Percentiles rank a stretch among this genome's conserved stretches.
Conservation (phyloP, 2,888 invertebrate species). For the Sminthurinus aureus region DNA sequence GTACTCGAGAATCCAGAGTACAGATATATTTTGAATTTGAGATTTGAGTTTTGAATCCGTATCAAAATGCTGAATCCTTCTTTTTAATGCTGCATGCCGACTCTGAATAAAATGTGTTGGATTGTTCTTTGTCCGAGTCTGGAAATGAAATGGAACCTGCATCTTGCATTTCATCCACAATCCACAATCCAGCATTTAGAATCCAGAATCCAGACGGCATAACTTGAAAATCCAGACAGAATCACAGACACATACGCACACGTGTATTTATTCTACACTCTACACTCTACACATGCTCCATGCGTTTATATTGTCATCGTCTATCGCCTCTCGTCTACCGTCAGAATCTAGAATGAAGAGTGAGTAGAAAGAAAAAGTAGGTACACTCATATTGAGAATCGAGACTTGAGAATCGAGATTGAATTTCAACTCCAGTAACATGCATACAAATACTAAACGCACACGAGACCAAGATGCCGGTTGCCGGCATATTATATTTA, state of each 20-base stretch:
- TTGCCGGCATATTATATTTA: too few relatives aligned
- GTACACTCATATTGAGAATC: too few relatives aligned
- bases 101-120: neutral
- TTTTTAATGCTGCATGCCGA: conserved; percentile 21
- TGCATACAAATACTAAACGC: too few relatives aligned
- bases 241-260: neutral
- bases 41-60: neutral
- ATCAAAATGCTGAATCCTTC: conserved; percentile 34
- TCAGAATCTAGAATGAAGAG: too few relatives aligned
- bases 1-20: neutral
- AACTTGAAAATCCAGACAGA: neutral
- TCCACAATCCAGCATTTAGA: neutral
- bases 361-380: too few relatives aligned
- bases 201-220: neutral
- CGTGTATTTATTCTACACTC: too few relatives aligned
- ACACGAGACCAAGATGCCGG: too few relatives aligned
- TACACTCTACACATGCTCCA: too few relatives aligned
- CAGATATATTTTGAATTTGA: neutral
- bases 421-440: too few relatives aligned
- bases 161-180: neutral
- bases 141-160: neutral
- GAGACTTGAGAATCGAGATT: too few relatives aligned
- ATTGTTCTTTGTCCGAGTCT: neutral
- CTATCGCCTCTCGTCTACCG: too few relatives aligned
- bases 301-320: too few relatives aligned